These are phyloP conservation scores for Coelinius sp. DNA, from an alignment of 2,888 invertebrate genomes.

Conservation along the genomic window DNA sequence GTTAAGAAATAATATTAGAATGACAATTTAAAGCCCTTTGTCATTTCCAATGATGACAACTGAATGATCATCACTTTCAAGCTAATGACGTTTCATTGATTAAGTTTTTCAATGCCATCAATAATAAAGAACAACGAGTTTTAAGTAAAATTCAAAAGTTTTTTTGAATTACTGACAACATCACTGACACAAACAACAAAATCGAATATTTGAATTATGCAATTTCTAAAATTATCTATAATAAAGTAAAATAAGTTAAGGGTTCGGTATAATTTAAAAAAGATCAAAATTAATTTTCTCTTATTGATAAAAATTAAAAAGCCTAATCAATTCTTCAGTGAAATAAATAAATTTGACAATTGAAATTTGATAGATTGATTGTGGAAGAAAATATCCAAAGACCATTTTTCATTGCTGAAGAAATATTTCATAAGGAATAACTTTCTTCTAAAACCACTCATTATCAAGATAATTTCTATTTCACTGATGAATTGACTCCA, in stretches of 20 bases:
- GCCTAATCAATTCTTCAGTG: not conserved
- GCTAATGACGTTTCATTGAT: not conserved
- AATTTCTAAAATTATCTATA: not conserved
- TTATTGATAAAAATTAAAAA: not conserved
- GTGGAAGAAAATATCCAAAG: no score
- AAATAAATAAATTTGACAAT: not conserved
- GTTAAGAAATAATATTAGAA: not conserved
- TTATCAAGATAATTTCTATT: not conserved
- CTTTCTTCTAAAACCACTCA: no score
- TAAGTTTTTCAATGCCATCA: slow-evolving; percentile 1
- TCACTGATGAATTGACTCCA: not conserved
- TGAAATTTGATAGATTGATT: not conserved
- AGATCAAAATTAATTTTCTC: not conserved
- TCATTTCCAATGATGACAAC: not conserved
- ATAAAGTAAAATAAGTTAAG: not conserved
- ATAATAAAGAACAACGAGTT: not conserved
- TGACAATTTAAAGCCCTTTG: not conserved
- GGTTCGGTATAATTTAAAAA: not conserved
- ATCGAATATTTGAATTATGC: not conserved
- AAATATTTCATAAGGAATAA: no score
- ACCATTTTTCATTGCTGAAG: no score
- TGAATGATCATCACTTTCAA: not conserved
- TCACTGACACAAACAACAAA: not conserved
- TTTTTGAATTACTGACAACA: not conserved
- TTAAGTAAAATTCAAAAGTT: slow-evolving; percentile 3